These are phyloP conservation scores for Caenorhabditis tropicalis DNA, from an alignment of 1,140 invertebrate genomes.

Conservation along the genomic window DNA sequence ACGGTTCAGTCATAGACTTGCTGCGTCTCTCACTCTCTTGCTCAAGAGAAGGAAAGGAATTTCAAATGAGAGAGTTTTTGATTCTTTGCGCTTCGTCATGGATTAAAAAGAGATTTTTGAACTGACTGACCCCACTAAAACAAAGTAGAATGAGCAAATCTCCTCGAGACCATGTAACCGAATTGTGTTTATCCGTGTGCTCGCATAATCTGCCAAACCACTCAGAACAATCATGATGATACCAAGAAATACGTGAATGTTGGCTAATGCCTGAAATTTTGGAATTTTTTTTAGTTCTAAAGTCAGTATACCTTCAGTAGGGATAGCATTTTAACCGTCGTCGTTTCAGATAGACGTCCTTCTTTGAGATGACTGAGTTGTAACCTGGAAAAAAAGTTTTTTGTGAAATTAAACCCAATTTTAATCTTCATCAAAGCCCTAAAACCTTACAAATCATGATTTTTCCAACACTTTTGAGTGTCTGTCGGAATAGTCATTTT, in stretches of 20 bases:
- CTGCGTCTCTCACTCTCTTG: background rate
- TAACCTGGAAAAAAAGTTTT: conserved; percentile 37
- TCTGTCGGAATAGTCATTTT: conserved; percentile 37
- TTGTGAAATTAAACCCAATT: background rate
- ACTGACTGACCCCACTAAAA: conserved; percentile 58
- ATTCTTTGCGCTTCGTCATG: background rate
- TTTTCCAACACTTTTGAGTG: conserved; percentile 27
- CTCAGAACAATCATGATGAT: conserved; percentile 61
- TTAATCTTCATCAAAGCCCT: background rate
- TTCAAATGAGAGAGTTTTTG: background rate
- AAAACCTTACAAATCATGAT: conserved; percentile 5
- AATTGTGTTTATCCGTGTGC: conserved; percentile 60
- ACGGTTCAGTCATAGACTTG: background rate
- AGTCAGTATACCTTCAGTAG: conserved; percentile 28
- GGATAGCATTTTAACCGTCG: conserved; percentile 50
- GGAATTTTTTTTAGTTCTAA: background rate
- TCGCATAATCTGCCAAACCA: conserved; percentile 61
- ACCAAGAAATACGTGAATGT: conserved; percentile 62
- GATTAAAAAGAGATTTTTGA: background rate
- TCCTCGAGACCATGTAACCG: conserved; percentile 62
- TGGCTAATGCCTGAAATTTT: conserved; percentile 59
- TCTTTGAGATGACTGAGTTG: conserved; percentile 47
- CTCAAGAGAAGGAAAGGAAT: background rate
- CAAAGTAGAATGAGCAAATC: conserved; percentile 64
- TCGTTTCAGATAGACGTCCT: conserved; percentile 45